These are phyloP conservation scores for Lordiphosa fenestrarum DNA, from an alignment of 2,888 invertebrate genomes.

Conservation along the genomic window DNA sequence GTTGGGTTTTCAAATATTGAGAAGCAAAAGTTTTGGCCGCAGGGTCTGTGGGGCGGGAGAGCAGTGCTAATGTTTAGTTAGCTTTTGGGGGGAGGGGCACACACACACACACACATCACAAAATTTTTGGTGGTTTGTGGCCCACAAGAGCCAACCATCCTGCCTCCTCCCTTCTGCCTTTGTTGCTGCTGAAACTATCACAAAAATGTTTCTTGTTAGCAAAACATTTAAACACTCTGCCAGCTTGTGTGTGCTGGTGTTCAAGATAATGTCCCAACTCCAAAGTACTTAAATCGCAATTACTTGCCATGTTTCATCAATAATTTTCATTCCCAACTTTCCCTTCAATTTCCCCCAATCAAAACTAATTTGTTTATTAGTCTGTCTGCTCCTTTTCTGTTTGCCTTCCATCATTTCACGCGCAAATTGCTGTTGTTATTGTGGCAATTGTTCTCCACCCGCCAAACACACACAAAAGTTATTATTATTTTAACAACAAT, in stretches of 20 bases:
- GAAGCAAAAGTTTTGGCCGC: slow-evolving; percentile 48
- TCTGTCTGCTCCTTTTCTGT: slow-evolving; percentile 2
- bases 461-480: slow-evolving; percentile 38
- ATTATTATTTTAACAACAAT: slow-evolving; percentile 74
- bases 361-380: no score
- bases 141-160: no score
- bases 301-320: no score
- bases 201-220: slow-evolving; percentile 24
- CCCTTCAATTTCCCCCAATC: slow-evolving; percentile 10
- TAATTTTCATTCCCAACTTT: slow-evolving; percentile 6
- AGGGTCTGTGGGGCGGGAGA: slow-evolving; percentile 9
- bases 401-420: slow-evolving; percentile 56
- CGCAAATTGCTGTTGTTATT: slow-evolving; percentile 60
- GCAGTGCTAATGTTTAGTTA: slow-evolving; percentile 45
- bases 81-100: slow-evolving; percentile 9
- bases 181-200: not conserved
- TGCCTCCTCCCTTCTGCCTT: no score
- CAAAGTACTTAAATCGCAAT: no score
- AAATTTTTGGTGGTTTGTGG: slow-evolving; percentile 35
- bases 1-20: slow-evolving; percentile 68
- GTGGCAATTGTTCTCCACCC: slow-evolving; percentile 33
- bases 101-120: not conserved
- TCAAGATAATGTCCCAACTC: slow-evolving; percentile 27
- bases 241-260: slow-evolving; percentile 25
- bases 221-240: slow-evolving; percentile 45